Evolutionary conservation across 2,888 invertebrate species (phyloP).

Genomic region (Drosophila paramelanica): DNA sequence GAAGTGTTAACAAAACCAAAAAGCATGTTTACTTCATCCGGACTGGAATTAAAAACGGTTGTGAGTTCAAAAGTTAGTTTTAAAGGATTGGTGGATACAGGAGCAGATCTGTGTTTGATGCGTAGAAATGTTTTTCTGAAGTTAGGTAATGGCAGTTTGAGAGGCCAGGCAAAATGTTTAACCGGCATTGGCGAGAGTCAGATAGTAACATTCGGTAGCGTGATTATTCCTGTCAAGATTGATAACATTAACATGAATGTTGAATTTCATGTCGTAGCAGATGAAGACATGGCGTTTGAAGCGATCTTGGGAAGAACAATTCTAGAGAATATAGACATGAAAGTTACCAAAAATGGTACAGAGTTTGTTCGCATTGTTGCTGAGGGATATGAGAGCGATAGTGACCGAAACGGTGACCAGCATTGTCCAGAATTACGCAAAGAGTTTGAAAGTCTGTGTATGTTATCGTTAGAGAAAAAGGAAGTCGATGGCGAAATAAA

Average conservation of each 20-base stretch:
- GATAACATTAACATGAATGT: background rate
- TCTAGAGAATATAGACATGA: background rate
- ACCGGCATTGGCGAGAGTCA: background rate
- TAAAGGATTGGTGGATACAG: too few species aligned
- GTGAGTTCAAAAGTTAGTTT: too few species aligned
- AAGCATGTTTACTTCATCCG: too few species aligned
- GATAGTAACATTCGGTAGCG: background rate
- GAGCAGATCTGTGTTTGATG: too few species aligned
- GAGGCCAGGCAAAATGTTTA: too few species aligned
- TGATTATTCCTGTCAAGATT: background rate
- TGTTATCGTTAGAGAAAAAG: background rate
- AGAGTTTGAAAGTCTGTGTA: background rate
- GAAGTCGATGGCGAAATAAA: too few species aligned
- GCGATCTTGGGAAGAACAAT: too few species aligned
- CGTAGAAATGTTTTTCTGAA: too few species aligned
- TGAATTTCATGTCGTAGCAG: background rate
- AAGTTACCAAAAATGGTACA: background rate
- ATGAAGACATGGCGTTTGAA: background rate
- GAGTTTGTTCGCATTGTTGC: background rate
- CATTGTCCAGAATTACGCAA: background rate
- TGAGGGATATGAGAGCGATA: background rate
- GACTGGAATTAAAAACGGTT: too few species aligned
- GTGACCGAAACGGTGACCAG: background rate
- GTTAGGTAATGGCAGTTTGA: too few species aligned
- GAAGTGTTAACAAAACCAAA: too few species aligned